Base-by-base conservation (phyloP, 2,113 vertebrate genomes). In the Cyprinodon variegatus region DNA sequence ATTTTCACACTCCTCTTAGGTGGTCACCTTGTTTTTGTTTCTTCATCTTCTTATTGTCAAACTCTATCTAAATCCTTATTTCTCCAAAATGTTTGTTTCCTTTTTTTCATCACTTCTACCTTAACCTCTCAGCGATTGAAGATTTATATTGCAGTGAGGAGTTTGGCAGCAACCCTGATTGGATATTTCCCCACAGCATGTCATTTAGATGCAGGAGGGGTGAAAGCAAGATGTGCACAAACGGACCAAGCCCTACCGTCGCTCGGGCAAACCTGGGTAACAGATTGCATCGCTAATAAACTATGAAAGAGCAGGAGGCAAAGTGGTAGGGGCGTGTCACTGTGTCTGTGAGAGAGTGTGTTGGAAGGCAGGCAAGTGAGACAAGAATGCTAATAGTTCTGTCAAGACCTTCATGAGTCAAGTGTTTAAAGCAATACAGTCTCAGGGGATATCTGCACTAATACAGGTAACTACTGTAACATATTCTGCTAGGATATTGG, bases 271-370 rank as follows among this genome's bases (percentile, higher is more conserved):
- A 87, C 77, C 88, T 89, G 81, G 90, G 76, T 91, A 95, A 95
- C 91, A 78, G 92, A 94, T 95, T 94, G 93, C 88, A 83, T 89
- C 38, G 78, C 91, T 94, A 94, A 95, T 94, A 91, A 93, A 93
- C 89, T 92, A 86, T 92, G 93, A 95, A 93, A 93, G 93, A 91
- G 84, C 82, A 65, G 77, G 60, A 80, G 50, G 77, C 22, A 77
- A 65, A 75, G 68, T 39, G 68, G 61, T 65, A 66, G 57, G 59
- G 12, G 57, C 68, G 67, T 71, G 57, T 64, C 39, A 61, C n/a
- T 75, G 66, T 63, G 68, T 50, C 50, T 75, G 13, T 72, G 72
- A 46, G 68, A 59, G 62, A 62, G 73, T 68, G 39, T 14, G 45
- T 41, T 73, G 60, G 45, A 65, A 46, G n/a, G 38, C 20, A 41